These are phyloP conservation scores for Caranx melampygus DNA, from an alignment of 2,113 vertebrate genomes.

Conservation along the genomic window DNA sequence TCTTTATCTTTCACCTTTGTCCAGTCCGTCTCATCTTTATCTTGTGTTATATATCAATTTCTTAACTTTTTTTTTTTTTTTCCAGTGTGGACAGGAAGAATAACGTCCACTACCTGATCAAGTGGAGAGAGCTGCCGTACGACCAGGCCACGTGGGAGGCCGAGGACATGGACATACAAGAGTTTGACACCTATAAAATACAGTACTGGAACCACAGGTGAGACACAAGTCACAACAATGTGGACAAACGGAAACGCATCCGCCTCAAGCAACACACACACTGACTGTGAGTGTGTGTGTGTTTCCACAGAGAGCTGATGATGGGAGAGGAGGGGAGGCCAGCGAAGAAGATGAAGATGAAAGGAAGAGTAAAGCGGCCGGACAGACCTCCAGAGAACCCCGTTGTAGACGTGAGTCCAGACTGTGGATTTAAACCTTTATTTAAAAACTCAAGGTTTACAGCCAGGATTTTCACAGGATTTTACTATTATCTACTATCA, in stretches of 20 bases:
- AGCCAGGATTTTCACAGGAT: no score
- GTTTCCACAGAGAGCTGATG: slow-evolving; percentile 90
- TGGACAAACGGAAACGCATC: no score
- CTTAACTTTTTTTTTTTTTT: neutral
- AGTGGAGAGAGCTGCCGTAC: slow-evolving; percentile 94
- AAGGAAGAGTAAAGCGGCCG: slow-evolving; percentile 89
- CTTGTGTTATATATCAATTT: no score
- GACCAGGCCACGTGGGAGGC: slow-evolving; percentile 97
- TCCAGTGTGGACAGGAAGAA: slow-evolving; percentile 94
- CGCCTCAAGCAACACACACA: neutral
- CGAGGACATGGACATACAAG: slow-evolving; percentile 94
- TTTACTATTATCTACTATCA: no score
- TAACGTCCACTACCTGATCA: slow-evolving; percentile 96
- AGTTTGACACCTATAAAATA: slow-evolving; percentile 90
- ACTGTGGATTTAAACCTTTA: no score
- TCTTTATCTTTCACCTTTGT: no score
- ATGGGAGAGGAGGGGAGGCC: slow-evolving; percentile 96
- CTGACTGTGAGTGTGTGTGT: neutral
- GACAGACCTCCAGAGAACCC: slow-evolving; percentile 96
- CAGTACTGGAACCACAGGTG: slow-evolving; percentile 97
- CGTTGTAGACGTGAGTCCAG: slow-evolving; percentile 90
- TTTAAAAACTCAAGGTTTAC: no score
- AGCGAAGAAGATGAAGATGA: slow-evolving; percentile 93
- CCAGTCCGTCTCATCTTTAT: neutral
- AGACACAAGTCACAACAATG: accelerated